Evolutionary conservation across 2,797 vertebrate species (phyloP).

Genomic region (Alcedo quadribrachys): DNA sequence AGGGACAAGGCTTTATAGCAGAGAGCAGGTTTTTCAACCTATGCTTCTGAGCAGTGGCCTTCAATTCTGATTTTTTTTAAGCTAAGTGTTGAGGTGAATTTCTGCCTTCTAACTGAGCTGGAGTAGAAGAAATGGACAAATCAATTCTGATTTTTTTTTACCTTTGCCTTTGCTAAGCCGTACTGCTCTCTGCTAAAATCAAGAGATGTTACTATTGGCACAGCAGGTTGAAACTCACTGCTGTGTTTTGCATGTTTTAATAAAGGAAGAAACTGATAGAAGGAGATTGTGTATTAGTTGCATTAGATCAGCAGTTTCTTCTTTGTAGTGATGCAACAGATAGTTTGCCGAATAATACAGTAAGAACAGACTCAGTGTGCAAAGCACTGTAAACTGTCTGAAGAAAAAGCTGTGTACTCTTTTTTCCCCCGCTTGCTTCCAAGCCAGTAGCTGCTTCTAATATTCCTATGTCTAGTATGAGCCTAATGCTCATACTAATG

Average conservation of each 20-base stretch:
- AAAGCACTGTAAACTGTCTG: constrained; percentile 22
- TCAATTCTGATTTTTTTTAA: not conserved
- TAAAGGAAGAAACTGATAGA: constrained; percentile 52
- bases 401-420: not conserved
- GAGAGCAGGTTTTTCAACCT: not conserved
- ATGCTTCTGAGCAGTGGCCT: not conserved
- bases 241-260: constrained; percentile 38
- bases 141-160: not conserved
- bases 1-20: not conserved
- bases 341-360: not conserved
- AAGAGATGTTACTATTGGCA: constrained; percentile 60
- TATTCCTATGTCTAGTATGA: not conserved
- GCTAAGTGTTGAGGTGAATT: not conserved
- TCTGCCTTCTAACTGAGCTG: constrained; percentile 18
- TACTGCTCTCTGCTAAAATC: constrained; percentile 48
- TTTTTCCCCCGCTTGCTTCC: not conserved
- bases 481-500: not conserved
- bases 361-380: not conserved
- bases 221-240: constrained; percentile 16
- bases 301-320: constrained; percentile 47
- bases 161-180: constrained; percentile 22
- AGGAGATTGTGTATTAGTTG: constrained; percentile 26
- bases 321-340: constrained; percentile 30
- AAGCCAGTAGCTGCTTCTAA: constrained; percentile 55
- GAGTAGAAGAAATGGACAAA: constrained; percentile 37